Evolutionary conservation across 2,797 vertebrate species (phyloP).

Genomic region (Lutra lutra): DNA sequence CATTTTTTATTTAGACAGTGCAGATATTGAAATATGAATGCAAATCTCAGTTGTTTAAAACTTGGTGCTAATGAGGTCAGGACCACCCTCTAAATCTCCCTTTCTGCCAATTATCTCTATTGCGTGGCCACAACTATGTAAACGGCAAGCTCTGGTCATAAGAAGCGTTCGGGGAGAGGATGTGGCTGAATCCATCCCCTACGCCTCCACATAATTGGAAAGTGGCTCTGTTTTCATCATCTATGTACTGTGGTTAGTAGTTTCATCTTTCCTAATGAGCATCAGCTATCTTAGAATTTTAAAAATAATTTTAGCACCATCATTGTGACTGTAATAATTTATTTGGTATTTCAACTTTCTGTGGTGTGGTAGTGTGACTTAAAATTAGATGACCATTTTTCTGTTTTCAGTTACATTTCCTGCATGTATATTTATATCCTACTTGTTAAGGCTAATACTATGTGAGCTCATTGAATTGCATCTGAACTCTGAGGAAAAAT

Average conservation of each 20-base stretch:
- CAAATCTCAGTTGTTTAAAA: constrained; percentile 55
- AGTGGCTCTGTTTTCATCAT: neutral
- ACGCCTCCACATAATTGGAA: neutral
- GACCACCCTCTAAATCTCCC: constrained; percentile 63
- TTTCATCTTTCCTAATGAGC: neutral
- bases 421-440: neutral
- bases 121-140: neutral
- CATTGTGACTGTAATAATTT: neutral
- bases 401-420: neutral
- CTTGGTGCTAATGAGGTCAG: constrained; percentile 65
- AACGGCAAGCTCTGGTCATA: neutral
- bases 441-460: neutral
- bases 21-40: neutral
- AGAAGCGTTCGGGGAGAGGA: neutral
- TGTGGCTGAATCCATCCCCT: neutral
- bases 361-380: neutral
- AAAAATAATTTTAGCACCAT: neutral
- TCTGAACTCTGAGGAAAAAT: constrained; percentile 23
- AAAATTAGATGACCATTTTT: neutral
- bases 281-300: neutral
- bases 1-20: constrained; percentile 17
- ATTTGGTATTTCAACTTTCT: neutral
- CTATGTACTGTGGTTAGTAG: neutral
- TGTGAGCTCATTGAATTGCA: neutral
- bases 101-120: neutral